phyloP scores from a whole-genome alignment of 2,797 vertebrate species.

The Scomberomorus guttatus region DNA sequence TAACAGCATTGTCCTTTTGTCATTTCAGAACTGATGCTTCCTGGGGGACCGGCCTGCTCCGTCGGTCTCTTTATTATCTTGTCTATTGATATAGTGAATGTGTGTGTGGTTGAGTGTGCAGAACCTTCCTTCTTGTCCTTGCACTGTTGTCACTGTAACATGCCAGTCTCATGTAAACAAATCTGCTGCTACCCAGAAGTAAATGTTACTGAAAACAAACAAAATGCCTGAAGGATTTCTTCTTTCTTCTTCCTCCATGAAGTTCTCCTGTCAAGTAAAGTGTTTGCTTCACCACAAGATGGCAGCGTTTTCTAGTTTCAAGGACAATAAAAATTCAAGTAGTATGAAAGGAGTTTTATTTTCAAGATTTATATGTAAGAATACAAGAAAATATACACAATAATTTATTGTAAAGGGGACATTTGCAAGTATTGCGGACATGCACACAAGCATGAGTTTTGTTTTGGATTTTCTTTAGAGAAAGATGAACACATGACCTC shows the following conservation, averaged over 20 bases:
- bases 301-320: constrained; percentile 38
- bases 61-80: constrained; percentile 5
- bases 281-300: constrained; percentile 55
- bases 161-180: constrained; percentile 2
- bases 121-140: not conserved
- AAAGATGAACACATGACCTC: not conserved
- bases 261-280: not conserved
- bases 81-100: not conserved
- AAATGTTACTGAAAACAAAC: constrained; percentile 32
- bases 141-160: constrained; percentile 7
- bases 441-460: not conserved
- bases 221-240: not conserved
- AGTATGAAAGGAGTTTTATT: not conserved
- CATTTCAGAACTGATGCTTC: constrained; percentile 70
- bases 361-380: not conserved
- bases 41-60: constrained; percentile 1
- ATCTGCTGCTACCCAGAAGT: constrained; percentile 6
- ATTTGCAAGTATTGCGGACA: not conserved
- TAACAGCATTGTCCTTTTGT: constrained; percentile 55
- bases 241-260: fast-evolving
- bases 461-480: not conserved
- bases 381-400: not conserved
- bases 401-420: not conserved
- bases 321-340: not conserved
- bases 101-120: not conserved